Evolutionary conservation across 2,113 vertebrate genomes (phyloP).

Genomic region (Neodon shergylaensis): DNA sequence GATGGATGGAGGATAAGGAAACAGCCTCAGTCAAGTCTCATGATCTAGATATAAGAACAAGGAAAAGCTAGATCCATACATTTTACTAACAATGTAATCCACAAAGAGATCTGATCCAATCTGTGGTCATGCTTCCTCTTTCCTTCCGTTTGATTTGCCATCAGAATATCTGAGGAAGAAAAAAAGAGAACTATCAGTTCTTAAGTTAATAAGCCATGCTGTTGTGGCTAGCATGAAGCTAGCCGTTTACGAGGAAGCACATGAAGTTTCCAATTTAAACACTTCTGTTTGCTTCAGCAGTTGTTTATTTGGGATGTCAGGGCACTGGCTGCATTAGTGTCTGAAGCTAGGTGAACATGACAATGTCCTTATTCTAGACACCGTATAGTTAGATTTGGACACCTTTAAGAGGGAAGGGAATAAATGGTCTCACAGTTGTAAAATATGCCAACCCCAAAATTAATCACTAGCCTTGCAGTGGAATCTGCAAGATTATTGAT

Average conservation of each 20-base stretch:
- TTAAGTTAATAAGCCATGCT: constrained; percentile 87
- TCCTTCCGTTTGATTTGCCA: constrained; percentile 88
- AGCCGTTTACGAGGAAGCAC: constrained; percentile 85
- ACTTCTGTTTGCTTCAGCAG: constrained; percentile 84
- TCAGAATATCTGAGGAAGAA: constrained; percentile 86
- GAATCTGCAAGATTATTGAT: constrained; percentile 73
- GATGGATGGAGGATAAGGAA: constrained; percentile 99
- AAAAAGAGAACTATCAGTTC: constrained; percentile 86
- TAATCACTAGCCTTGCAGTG: constrained; percentile 75
- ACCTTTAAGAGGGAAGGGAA: constrained; percentile 80
- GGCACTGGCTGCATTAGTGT: constrained; percentile 76
- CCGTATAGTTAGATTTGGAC: constrained; percentile 72
- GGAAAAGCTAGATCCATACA: constrained; percentile 96
- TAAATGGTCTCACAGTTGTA: constrained; percentile 76
- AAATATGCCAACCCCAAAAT: constrained; percentile 74
- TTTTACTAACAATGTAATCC: constrained; percentile 98
- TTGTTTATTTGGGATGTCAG: constrained; percentile 71
- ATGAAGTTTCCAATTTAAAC: constrained; percentile 87
- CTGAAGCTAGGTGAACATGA: constrained; percentile 67
- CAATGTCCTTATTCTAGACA: constrained; percentile 64
- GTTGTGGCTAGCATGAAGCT: constrained; percentile 85
- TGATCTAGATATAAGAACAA: constrained; percentile 96
- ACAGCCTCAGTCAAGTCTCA: constrained; percentile 99
- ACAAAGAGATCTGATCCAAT: constrained; percentile 91
- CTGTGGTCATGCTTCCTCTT: constrained; percentile 87